Base-by-base conservation (phyloP, 2,113 vertebrate species). In the Mixornis gularis region DNA sequence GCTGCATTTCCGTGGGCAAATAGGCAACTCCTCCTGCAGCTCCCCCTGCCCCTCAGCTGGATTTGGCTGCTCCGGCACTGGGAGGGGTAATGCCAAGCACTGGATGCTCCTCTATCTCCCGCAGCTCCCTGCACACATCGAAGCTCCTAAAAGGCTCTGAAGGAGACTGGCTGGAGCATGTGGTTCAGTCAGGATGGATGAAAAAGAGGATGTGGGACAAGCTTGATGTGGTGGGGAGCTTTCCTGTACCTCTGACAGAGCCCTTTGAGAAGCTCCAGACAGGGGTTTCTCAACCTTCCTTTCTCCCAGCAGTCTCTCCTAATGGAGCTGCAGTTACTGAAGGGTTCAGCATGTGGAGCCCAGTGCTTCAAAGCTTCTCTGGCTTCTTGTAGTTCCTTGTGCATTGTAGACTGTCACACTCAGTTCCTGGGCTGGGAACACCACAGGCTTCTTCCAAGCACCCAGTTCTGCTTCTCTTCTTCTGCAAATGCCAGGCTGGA, bases 281-380 rank as follows among this genome's bases (percentile, higher is more conserved):
- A 38, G 32, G 55, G 12, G 27, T 48, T 87, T 72, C 43, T 76
- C 30, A 32, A 27, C 73, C n/a, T 17, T 64, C 40, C 34, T 66
- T 74, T 49, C 62, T 94, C 38, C 38, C 52, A 79, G 41, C 1
- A 2, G n/a, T 74, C 49, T 88, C 68, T 77, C 5, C 64, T 82
- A 17, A 43, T 3, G 30, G 8, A 85, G 40, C 84, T 91, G 81
- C 78, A 44, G 12, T 77, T 87, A 46, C 6, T 72, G 70, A 12
- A 63, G 58, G 59, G 48, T 80, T 91, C 78, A 77, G 85, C 81
- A 85, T 36, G 59, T 6, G 2, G 84, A 89, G 43, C 85, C 87
- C 84, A 73, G 87, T 96, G 96, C 94, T 93, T 96, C 94, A 93
- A 94, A 95, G 96, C 94, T 92, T 66, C 84, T 89, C 94, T 92